These are phyloP conservation scores for Solenopsis fugax DNA, from an alignment of 1,140 invertebrate genomes.

Conservation along the genomic window DNA sequence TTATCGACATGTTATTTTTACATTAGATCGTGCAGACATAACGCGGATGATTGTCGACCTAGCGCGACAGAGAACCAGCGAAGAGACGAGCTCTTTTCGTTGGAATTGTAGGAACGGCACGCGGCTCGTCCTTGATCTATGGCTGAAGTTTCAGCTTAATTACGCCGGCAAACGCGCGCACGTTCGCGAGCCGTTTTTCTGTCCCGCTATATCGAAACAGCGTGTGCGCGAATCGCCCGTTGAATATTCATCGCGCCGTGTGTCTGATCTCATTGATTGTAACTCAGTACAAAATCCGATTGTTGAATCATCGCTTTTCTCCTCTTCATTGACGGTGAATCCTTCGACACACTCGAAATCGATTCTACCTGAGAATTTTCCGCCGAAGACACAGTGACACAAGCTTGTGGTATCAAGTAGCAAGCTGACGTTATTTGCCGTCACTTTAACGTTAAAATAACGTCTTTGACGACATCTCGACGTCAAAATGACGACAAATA, in stretches of 20 bases:
- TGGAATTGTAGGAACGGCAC: conserved; percentile 35
- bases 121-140: conserved; percentile 54
- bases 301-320: neutral
- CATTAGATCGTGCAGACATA: neutral
- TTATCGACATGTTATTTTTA: neutral
- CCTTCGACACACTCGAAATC: conserved; percentile 13
- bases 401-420: too few species aligned
- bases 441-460: too few species aligned
- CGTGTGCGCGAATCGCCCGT: conserved; percentile 7
- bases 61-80: neutral
- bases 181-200: conserved; percentile 24
- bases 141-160: conserved; percentile 58
- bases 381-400: too few species aligned
- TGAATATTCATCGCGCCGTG: conserved; percentile 25
- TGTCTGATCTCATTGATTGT: neutral
- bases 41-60: neutral
- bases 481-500: too few species aligned
- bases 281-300: neutral
- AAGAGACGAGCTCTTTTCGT: conserved; percentile 11
- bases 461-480: too few species aligned
- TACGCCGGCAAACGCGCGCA: conserved; percentile 27
- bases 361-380: neutral
- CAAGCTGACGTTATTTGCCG: too few species aligned
- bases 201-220: neutral
- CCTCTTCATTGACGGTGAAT: neutral